phyloP scores from a whole-genome alignment of 2,888 invertebrate genomes.

The Diarsia dahlii region DNA sequence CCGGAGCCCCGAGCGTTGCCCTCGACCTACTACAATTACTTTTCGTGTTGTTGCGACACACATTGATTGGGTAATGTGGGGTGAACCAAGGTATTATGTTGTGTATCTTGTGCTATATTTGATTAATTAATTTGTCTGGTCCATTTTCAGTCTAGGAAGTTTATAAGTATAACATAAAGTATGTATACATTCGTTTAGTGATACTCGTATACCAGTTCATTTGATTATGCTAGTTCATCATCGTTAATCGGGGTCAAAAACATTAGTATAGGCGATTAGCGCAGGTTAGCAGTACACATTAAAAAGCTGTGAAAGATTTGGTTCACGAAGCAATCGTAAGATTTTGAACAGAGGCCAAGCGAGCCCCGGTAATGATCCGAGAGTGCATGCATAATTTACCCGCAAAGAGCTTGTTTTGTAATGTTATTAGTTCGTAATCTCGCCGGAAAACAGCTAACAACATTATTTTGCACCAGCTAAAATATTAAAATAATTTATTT shows the following conservation, averaged over 20 bases:
- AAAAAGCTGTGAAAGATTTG: slow-evolving; percentile 69
- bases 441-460: slow-evolving; percentile 87
- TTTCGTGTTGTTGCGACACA: slow-evolving; percentile 60
- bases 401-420: slow-evolving; percentile 89
- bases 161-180: not conserved
- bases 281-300: slow-evolving; percentile 60
- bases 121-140: slow-evolving; percentile 13
- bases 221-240: not conserved
- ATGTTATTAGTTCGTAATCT: slow-evolving; percentile 91
- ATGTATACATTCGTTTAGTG: not conserved
- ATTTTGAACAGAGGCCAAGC: slow-evolving; percentile 83
- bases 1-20: slow-evolving; percentile 65
- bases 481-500: slow-evolving; percentile 90
- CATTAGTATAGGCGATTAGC: slow-evolving; percentile 34
- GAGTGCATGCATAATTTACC: slow-evolving; percentile 90
- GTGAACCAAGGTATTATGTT: slow-evolving; percentile 16
- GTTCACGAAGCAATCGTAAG: slow-evolving; percentile 78
- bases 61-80: slow-evolving; percentile 50
- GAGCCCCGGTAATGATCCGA: slow-evolving; percentile 88
- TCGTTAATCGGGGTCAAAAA: slow-evolving; percentile 20
- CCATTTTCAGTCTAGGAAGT: not conserved
- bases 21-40: slow-evolving; percentile 68
- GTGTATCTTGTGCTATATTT: slow-evolving; percentile 18
- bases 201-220: not conserved
- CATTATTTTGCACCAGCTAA: slow-evolving; percentile 86